Evolutionary conservation across 2,888 invertebrate genomes (phyloP).

Genomic region (Mesorhabditis spiculigera): DNA sequence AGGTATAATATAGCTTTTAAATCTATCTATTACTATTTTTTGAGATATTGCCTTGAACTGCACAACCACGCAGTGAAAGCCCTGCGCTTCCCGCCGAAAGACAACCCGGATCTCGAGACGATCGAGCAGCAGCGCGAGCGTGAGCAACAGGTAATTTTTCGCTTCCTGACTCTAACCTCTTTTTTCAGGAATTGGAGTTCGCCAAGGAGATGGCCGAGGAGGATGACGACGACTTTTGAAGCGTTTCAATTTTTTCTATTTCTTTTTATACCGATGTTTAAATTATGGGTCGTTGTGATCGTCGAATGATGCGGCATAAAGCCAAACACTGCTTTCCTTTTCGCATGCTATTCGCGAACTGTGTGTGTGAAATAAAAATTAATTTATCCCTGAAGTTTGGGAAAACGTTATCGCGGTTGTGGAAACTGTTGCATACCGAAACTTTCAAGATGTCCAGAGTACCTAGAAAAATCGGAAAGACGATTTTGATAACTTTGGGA

Average conservation of each 20-base stretch:
- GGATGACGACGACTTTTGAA: conserved; percentile 70
- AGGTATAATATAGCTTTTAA: conserved; percentile 15
- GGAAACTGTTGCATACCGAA: too few relatives aligned
- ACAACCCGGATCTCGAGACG: conserved; percentile 87
- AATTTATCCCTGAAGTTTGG: too few relatives aligned
- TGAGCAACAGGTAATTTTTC: conserved; percentile 36
- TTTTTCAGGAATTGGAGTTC: conserved; percentile 80
- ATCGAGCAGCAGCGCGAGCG: conserved; percentile 55
- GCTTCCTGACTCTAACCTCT: neutral
- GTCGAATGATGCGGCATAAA: too few relatives aligned
- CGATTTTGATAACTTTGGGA: too few relatives aligned
- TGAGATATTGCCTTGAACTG: conserved; percentile 86
- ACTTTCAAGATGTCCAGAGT: too few relatives aligned
- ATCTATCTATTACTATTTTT: neutral
- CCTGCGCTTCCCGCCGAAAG: conserved; percentile 97
- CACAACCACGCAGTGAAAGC: conserved; percentile 97
- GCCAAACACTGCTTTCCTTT: too few relatives aligned
- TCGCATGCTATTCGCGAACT: too few relatives aligned
- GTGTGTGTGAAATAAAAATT: too few relatives aligned
- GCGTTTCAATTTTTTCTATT: neutral
- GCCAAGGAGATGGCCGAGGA: conserved; percentile 99
- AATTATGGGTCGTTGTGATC: neutral
- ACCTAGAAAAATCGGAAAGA: too few relatives aligned
- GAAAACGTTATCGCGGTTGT: too few relatives aligned
- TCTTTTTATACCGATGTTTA: neutral